Conservation (phyloP, 2,113 vertebrate species). For the Lanius ludovicianus region DNA sequence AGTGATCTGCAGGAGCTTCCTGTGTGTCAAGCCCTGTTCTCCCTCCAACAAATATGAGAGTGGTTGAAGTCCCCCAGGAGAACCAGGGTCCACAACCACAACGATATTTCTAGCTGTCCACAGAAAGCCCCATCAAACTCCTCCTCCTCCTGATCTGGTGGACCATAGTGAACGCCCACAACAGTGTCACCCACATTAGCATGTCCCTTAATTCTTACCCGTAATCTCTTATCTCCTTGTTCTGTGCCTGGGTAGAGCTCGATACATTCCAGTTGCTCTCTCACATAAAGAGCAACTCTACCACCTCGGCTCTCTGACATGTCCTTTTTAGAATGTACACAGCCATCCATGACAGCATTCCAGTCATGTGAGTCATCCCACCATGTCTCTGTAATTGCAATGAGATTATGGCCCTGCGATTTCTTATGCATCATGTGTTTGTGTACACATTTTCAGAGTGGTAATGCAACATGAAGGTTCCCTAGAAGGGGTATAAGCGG, state of each 20-base stretch:
- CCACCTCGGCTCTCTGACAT: background rate
- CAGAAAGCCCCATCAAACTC: background rate
- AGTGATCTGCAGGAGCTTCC: background rate
- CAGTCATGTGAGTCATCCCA: background rate
- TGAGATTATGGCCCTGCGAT: background rate
- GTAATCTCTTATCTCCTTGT: rapidly evolving
- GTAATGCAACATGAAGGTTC: background rate
- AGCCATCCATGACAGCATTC: background rate
- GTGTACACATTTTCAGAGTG: background rate
- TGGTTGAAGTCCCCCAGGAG: background rate
- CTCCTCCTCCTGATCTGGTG: background rate
- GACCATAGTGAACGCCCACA: background rate
- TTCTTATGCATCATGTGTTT: background rate
- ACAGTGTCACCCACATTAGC: background rate
- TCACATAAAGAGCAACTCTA: background rate
- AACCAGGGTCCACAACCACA: rapidly evolving
- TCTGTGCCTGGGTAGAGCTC: background rate
- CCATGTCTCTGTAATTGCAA: background rate
- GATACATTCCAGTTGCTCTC: background rate
- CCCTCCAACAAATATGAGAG: background rate
- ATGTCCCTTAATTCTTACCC: background rate
- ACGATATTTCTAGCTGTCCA: background rate
- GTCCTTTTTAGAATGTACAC: background rate
- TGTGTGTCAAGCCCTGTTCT: too few species aligned
- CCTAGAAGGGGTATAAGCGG: background rate